These are phyloP conservation scores for Sylvilagus bachmani DNA, from an alignment of 2,113 vertebrate species.

Conservation along the genomic window DNA sequence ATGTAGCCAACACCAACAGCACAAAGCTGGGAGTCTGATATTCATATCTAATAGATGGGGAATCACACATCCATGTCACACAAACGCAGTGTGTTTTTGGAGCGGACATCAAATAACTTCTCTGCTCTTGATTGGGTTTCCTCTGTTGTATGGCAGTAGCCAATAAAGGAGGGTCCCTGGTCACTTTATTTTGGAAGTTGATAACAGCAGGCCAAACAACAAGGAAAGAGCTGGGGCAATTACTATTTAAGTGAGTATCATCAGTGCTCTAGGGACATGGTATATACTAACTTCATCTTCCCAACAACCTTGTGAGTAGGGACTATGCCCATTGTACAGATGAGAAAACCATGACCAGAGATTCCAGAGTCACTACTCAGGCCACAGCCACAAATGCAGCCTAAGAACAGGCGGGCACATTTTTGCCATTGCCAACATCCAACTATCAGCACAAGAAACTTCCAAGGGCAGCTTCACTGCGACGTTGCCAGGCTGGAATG, in stretches of 20 bases:
- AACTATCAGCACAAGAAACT: neutral
- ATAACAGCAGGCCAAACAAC: neutral
- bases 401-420: neutral
- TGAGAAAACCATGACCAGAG: neutral
- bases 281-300: neutral
- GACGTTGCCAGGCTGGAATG: neutral
- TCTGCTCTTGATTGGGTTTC: constrained; percentile 82
- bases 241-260: neutral
- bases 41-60: constrained; percentile 86
- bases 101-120: constrained; percentile 85
- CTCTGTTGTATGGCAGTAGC: constrained; percentile 82
- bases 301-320: too few species aligned
- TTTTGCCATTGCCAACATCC: neutral
- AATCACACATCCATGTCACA: constrained; percentile 83
- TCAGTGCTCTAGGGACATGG: neutral
- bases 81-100: constrained; percentile 84
- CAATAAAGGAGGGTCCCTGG: constrained; percentile 68
- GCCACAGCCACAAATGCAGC: neutral
- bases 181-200: constrained; percentile 68
- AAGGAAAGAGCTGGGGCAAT: neutral
- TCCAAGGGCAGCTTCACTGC: neutral
- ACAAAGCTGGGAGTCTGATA: constrained; percentile 84
- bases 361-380: neutral
- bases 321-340: neutral
- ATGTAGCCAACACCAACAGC: constrained; percentile 84